Base-by-base conservation (phyloP, 2,113 vertebrate species). In the Cynoglossus semilaevis region DNA sequence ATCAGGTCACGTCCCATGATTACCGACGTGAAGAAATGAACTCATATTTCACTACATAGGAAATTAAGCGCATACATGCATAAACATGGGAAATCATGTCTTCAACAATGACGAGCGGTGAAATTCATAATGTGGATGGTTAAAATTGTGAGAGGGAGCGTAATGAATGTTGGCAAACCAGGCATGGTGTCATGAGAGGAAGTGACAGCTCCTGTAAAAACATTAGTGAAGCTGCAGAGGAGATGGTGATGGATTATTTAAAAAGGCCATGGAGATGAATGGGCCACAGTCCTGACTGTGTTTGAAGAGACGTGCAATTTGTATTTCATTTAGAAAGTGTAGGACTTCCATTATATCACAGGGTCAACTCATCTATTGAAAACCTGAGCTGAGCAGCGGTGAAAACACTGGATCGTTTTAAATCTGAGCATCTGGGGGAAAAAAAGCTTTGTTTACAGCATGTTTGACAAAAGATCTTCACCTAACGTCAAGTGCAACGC, bases 21-120 rank as follows among this genome's bases (percentile, higher is more conserved):
- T 68, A 38, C 15, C 15, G 16, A 47, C 43, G 58, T 67, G 15
- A 77, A 64, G 74, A 64, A 79, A 67, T 49, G 15, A 74, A 72
- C 52, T 43, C 38, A 13, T 11, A 54, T 58, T 42, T 51, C 34
- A 55, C 52, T 12, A 44, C 29, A 9, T n/a, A 10, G 47, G 22
- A 50, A 59, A 52, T 55, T 5, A 60, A 52, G 42, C 4, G 37
- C 54, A 52, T 14, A 6, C 49, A 38, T 49, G 50, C 38, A 34
- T 42, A 54, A 56, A 50, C 50, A 48, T 34, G 53, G 57, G 34
- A 47, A 22, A 43, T 17, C 42, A 49, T 46, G 10, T 6, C 17
- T 35, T 6, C 12, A 11, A 40, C 8, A 18, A 17, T 3, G 14
- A 10, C 11, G 22, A 19, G 29, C 44, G 15, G 50, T 22, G 35